Evolutionary conservation across 1,140 invertebrate species (phyloP).

Genomic region (Bombus superbus): DNA sequence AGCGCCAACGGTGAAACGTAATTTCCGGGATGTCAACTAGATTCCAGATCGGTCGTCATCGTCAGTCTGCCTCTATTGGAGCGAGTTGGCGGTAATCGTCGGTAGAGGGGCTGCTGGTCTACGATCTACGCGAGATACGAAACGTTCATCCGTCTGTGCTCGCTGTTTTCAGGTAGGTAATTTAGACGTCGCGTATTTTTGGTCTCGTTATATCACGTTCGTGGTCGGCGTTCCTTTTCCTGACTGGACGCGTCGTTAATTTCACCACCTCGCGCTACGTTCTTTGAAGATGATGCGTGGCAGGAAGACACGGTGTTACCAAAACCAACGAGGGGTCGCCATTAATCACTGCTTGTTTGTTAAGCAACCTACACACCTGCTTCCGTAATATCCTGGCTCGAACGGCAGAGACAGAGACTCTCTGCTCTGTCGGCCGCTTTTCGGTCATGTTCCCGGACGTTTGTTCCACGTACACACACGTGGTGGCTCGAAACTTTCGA

Average conservation of each 20-base stretch:
- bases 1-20: conserved; percentile 78
- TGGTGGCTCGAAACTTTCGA: conserved; percentile 52
- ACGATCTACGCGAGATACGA: conserved; percentile 52
- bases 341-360: conserved; percentile 82
- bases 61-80: conserved; percentile 60
- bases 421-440: conserved; percentile 26
- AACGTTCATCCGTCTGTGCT: neutral
- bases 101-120: conserved; percentile 48
- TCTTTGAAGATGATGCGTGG: conserved; percentile 42
- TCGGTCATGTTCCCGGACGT: conserved; percentile 42
- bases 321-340: conserved; percentile 69
- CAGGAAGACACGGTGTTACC: conserved; percentile 75
- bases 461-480: conserved; percentile 10
- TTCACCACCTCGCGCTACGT: neutral
- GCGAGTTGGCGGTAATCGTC: conserved; percentile 43
- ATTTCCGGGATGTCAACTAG: conserved; percentile 77
- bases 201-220: neutral
- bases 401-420: conserved; percentile 24
- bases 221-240: neutral
- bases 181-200: no score
- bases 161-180: neutral
- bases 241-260: neutral
- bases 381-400: conserved; percentile 77
- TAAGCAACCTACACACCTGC: conserved; percentile 78
- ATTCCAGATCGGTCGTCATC: conserved; percentile 71